Conservation (phyloP, 2,888 invertebrate species). For the Epirrhoe alternata region DNA sequence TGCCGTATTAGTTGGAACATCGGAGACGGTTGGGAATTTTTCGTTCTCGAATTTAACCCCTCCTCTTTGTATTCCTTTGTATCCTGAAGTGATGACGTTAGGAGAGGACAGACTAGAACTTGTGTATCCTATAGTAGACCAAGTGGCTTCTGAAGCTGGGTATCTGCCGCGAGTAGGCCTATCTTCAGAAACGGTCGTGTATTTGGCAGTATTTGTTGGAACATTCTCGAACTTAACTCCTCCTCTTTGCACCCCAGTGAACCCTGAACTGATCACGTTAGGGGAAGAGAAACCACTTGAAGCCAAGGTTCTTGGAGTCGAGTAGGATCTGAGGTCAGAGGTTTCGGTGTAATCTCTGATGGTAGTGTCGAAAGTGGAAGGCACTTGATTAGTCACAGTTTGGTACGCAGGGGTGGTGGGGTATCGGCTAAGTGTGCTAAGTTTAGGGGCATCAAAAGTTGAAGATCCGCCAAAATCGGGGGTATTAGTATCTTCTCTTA, state of each 20-base stretch:
- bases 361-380: conserved; percentile 33
- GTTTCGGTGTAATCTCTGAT: conserved; percentile 33
- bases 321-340: conserved; percentile 39
- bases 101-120: conserved; percentile 31
- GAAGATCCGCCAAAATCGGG: conserved; percentile 35
- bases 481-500: conserved; percentile 38
- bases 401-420: conserved; percentile 40
- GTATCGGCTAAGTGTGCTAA: conserved; percentile 37
- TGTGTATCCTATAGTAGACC: background rate
- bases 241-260: conserved; percentile 45
- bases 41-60: conserved; percentile 37
- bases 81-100: conserved; percentile 44
- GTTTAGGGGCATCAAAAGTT: conserved; percentile 37
- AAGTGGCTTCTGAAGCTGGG: background rate
- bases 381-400: conserved; percentile 40
- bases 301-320: conserved; percentile 37
- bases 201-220: conserved; percentile 29
- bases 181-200: conserved; percentile 6
- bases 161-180: conserved; percentile 1
- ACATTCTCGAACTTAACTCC: conserved; percentile 35
- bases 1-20: conserved; percentile 26
- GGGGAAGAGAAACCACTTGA: conserved; percentile 43
- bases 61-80: conserved; percentile 45
- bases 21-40: conserved; percentile 26
- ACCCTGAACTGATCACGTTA: conserved; percentile 43